Conservation (phyloP, 2,113 vertebrate genomes). For the Sceloporus tristichus region DNA sequence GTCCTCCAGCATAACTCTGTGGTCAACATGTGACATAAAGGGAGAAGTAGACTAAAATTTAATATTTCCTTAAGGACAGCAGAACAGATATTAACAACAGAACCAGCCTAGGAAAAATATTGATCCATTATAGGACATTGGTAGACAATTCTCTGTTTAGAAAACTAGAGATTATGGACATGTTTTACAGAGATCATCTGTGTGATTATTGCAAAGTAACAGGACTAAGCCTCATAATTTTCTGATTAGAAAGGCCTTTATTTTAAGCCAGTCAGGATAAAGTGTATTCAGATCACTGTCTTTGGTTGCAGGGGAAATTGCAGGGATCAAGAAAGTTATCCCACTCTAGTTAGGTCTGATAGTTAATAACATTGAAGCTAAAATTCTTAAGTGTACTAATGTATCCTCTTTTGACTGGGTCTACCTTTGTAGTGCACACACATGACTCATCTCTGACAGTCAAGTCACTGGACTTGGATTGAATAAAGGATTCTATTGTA, state of each 20-base stretch:
- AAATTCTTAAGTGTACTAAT: neutral
- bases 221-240: constrained; percentile 3
- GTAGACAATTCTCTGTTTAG: neutral
- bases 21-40: neutral
- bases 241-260: constrained; percentile 6
- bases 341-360: neutral
- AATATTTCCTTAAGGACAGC: neutral
- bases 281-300: neutral
- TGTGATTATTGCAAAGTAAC: neutral
- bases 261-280: neutral
- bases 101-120: neutral
- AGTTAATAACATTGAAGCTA: constrained; percentile 3
- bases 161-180: neutral
- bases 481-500: constrained; percentile 1
- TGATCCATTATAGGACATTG: neutral
- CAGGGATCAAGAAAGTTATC: neutral
- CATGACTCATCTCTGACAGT: constrained; percentile 14
- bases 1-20: too few relatives aligned
- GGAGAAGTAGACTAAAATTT: neutral
- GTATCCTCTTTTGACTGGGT: neutral
- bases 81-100: neutral
- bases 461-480: neutral
- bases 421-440: neutral
- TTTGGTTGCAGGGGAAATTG: neutral
- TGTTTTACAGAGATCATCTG: neutral